Evolutionary conservation across 2,888 invertebrate species (phyloP).

Genomic region (Atethmia centrago): DNA sequence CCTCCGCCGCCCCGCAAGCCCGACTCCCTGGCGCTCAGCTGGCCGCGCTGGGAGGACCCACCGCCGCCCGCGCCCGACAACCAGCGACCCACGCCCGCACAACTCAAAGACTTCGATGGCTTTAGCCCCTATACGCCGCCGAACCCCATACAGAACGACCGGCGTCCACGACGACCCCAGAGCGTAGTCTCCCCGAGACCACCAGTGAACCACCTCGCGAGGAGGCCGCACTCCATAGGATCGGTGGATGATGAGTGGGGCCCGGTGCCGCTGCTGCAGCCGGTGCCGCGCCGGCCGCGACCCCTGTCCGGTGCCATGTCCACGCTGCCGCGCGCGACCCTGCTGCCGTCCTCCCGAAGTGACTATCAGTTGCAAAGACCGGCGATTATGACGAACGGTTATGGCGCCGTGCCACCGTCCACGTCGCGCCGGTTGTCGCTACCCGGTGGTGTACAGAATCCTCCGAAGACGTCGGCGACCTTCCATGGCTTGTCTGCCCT

Average conservation of each 20-base stretch:
- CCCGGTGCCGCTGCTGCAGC: conserved; percentile 88
- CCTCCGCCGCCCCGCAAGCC: conserved; percentile 89
- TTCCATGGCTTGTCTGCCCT: conserved; percentile 90
- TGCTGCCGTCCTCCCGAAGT: conserved; percentile 91
- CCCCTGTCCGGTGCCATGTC: conserved; percentile 83
- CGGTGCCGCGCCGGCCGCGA: conserved; percentile 89
- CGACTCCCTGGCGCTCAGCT: conserved; percentile 83
- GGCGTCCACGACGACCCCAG: conserved; percentile 87
- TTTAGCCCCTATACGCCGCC: conserved; percentile 91
- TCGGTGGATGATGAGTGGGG: conserved; percentile 86
- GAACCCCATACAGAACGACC: conserved; percentile 79
- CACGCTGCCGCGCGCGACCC: conserved; percentile 86
- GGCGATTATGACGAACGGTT: conserved; percentile 88
- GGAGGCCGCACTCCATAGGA: conserved; percentile 92
- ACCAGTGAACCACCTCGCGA: conserved; percentile 75
- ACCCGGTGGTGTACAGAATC: conserved; percentile 87
- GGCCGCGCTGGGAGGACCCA: conserved; percentile 87
- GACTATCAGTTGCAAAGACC: conserved; percentile 91
- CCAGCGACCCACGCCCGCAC: conserved; percentile 67
- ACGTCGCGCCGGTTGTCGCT: conserved; percentile 89
- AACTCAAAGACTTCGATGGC: conserved; percentile 81
- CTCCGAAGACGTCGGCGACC: conserved; percentile 91
- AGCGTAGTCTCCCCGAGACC: conserved; percentile 89
- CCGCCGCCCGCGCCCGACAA: conserved; percentile 87
- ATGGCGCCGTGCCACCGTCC: conserved; percentile 88